Evolutionary conservation across 2,888 invertebrate genomes (phyloP).

Genomic region (Cheilosia variabilis): DNA sequence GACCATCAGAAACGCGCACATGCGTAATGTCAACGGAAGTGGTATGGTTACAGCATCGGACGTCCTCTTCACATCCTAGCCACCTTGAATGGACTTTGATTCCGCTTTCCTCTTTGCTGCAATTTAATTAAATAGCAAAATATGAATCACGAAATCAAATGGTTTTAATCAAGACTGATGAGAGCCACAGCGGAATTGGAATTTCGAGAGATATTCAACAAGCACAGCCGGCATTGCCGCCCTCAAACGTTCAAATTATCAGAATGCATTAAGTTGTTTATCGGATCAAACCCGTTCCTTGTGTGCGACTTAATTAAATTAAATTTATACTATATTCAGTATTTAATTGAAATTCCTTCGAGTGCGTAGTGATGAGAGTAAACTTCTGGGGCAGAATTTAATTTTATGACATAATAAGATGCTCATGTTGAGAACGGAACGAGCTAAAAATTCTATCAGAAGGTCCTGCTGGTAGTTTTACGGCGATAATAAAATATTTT

Average conservation of each 20-base stretch:
- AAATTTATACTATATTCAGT: not conserved
- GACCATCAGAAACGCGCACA: slow-evolving; percentile 18
- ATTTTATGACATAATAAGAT: slow-evolving; percentile 23
- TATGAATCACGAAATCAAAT: slow-evolving; percentile 55
- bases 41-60: slow-evolving; percentile 36
- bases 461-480: slow-evolving; percentile 46
- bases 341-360: slow-evolving; percentile 32
- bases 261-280: slow-evolving; percentile 14
- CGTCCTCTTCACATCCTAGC: slow-evolving; percentile 22
- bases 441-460: not conserved
- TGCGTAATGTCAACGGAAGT: slow-evolving; percentile 43
- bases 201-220: not conserved
- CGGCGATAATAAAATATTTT: slow-evolving; percentile 36
- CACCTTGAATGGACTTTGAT: not conserved
- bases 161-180: slow-evolving; percentile 35
- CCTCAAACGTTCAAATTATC: not conserved
- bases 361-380: slow-evolving; percentile 1
- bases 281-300: slow-evolving; percentile 26
- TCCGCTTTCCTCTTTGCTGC: slow-evolving; percentile 2
- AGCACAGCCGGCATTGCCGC: not conserved
- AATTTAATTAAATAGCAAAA: slow-evolving; percentile 52
- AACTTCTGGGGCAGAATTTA: not conserved
- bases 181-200: not conserved
- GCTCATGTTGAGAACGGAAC: not conserved
- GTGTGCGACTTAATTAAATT: slow-evolving; percentile 24